Percentiles rank a stretch among this genome's conserved stretches.
phyloP scores from a whole-genome alignment of 2,113 vertebrate species.

The Shinisaurus crocodilurus region DNA sequence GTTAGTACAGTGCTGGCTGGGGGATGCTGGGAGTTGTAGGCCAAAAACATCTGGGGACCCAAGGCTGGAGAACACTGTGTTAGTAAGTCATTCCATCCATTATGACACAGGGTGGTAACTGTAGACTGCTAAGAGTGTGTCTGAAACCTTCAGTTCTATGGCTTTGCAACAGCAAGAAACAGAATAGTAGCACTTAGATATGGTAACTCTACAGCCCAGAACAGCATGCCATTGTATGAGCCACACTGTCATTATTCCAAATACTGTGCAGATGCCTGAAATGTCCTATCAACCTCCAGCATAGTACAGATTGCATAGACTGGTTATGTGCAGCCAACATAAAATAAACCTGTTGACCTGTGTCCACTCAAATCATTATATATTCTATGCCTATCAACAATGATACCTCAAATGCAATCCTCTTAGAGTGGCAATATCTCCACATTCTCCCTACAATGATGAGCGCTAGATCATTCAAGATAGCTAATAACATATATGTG shows the following conservation, averaged over 20 bases:
- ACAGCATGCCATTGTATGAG: neutral
- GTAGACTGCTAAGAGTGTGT: neutral
- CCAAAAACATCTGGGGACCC: no score
- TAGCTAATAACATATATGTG: neutral
- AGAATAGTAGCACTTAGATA: neutral
- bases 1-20: no score
- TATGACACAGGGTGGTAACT: neutral
- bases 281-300: neutral
- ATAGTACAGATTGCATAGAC: neutral
- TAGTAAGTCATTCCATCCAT: neutral
- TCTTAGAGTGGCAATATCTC: neutral
- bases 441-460: neutral
- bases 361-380: neutral
- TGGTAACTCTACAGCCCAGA: neutral
- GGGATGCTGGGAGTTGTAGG: no score
- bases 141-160: neutral
- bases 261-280: neutral
- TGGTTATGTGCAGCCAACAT: neutral
- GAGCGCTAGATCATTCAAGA: neutral
- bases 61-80: no score
- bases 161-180: neutral
- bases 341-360: neutral
- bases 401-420: neutral
- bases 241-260: neutral
- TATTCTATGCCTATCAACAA: neutral